Evolutionary conservation across 2,888 invertebrate species (phyloP).

Genomic region (Mythimna impura): DNA sequence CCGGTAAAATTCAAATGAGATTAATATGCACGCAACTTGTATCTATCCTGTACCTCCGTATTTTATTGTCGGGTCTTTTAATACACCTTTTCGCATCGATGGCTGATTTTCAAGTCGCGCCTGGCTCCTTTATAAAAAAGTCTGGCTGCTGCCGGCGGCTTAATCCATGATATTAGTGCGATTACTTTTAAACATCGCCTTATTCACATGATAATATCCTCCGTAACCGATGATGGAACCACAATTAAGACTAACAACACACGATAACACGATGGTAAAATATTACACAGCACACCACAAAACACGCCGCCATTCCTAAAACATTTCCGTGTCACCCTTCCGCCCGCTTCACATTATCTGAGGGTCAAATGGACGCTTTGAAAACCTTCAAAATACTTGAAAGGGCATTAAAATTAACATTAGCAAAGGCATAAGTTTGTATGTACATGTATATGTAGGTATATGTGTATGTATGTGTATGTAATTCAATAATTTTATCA

Average conservation of each 20-base stretch:
- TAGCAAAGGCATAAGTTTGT: background rate
- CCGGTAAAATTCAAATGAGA: too few species aligned
- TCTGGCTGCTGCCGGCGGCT: too few species aligned
- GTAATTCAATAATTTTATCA: too few species aligned
- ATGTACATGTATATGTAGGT: background rate
- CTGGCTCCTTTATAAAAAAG: too few species aligned
- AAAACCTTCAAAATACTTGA: constrained; percentile 33
- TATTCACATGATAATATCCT: background rate
- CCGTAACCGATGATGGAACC: background rate
- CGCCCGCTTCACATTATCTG: constrained; percentile 42
- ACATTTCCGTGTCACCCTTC: constrained; percentile 45
- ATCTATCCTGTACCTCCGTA: too few species aligned
- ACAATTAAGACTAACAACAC: constrained; percentile 12
- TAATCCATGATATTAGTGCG: too few species aligned
- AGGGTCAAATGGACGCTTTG: constrained; percentile 41
- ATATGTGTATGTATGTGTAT: too few species aligned
- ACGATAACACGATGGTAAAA: constrained; percentile 13
- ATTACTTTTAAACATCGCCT: background rate
- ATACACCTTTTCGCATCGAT: too few species aligned
- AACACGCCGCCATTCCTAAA: constrained; percentile 35
- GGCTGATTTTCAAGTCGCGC: too few species aligned
- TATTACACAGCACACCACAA: constrained; percentile 37
- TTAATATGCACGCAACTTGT: too few species aligned
- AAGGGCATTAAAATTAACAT: constrained; percentile 2
- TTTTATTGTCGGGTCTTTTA: too few species aligned